Evolutionary conservation across 2,797 vertebrate species (phyloP).

Genomic region (Crax fasciolata): DNA sequence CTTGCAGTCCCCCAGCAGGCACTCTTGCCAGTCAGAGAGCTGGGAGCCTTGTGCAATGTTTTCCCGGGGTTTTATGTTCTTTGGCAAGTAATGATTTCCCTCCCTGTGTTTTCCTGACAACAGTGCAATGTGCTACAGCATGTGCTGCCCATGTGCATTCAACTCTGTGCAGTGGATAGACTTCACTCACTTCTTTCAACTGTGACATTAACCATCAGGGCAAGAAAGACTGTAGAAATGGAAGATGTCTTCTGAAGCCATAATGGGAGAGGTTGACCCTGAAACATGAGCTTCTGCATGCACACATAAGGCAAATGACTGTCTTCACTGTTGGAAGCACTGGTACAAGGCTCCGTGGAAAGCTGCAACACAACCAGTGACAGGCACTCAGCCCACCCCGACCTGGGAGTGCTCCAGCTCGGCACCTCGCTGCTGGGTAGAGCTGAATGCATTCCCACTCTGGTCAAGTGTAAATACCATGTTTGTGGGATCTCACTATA

Average conservation of each 20-base stretch:
- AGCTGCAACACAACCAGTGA: background rate
- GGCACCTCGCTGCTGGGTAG: background rate
- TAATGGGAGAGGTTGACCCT: background rate
- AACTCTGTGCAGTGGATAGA: background rate
- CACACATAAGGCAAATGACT: background rate
- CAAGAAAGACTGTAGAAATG: background rate
- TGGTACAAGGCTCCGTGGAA: background rate
- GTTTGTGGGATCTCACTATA: background rate
- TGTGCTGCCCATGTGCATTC: background rate
- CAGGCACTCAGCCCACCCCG: background rate
- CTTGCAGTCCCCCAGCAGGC: background rate
- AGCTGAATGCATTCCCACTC: background rate
- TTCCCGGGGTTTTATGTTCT: background rate
- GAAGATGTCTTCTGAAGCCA: background rate
- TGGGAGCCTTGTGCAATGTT: background rate
- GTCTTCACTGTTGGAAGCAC: background rate
- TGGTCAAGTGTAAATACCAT: background rate
- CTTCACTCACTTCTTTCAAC: background rate
- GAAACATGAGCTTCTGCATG: background rate
- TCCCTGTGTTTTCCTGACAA: background rate
- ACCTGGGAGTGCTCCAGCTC: background rate
- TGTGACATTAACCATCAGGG: background rate
- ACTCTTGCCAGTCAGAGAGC: background rate
- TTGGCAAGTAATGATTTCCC: background rate
- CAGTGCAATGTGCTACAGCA: background rate